These are phyloP conservation scores for Mactromeris polynyma DNA, from an alignment of 2,888 invertebrate genomes.

Conservation along the genomic window DNA sequence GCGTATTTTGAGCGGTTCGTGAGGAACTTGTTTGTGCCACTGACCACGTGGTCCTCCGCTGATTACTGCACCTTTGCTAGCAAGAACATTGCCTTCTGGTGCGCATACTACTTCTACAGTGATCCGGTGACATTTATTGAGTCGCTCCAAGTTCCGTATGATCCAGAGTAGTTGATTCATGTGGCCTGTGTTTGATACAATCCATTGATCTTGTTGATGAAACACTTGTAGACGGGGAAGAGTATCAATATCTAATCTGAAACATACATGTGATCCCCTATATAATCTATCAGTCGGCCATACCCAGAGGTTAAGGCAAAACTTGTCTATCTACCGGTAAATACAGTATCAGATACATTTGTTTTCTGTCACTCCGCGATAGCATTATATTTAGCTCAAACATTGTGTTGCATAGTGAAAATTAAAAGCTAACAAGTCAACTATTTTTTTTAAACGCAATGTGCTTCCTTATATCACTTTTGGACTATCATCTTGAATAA, in stretches of 20 bases:
- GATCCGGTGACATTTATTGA: background rate
- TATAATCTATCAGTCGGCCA: no score
- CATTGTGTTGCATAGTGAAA: no score
- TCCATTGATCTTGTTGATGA: background rate
- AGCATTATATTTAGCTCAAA: no score
- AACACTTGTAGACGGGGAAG: background rate
- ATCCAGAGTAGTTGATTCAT: slow-evolving; percentile 8
- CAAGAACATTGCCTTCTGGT: background rate
- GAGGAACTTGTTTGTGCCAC: background rate
- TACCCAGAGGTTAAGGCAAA: no score
- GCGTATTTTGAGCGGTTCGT: background rate
- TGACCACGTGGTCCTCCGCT: background rate
- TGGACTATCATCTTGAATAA: no score
- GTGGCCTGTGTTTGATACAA: background rate
- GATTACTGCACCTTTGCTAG: background rate
- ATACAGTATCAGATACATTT: no score
- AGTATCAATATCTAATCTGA: background rate
- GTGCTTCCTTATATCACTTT: no score
- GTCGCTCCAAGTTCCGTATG: background rate
- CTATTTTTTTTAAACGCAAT: no score
- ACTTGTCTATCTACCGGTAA: no score
- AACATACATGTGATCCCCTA: background rate
- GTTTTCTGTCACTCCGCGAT: no score
- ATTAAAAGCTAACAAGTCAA: no score
- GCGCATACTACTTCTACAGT: background rate